Evolutionary conservation across 1,140 invertebrate species (phyloP).

Genomic region (Aphelinus certus): DNA sequence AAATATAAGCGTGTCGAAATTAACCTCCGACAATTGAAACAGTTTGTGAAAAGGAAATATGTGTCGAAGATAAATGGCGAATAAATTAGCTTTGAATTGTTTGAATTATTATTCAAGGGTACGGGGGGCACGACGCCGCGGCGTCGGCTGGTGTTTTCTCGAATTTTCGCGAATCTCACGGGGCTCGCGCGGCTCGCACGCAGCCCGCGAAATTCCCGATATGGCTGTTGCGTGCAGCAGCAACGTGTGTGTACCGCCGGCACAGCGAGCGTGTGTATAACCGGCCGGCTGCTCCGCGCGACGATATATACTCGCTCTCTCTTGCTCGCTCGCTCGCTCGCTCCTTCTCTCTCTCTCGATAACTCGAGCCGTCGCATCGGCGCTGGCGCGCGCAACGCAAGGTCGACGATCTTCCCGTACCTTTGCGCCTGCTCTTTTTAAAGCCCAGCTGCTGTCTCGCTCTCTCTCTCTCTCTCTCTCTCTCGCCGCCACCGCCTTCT

Average conservation of each 20-base stretch:
- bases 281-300: constrained; percentile 6
- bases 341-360: neutral
- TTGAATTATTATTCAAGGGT: too few species aligned
- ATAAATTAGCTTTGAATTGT: too few species aligned
- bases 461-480: too few species aligned
- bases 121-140: too few species aligned
- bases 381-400: constrained; percentile 1
- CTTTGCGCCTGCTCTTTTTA: constrained; percentile 7
- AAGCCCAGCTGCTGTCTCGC: neutral
- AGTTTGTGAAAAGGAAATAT: too few species aligned
- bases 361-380: constrained; percentile 25
- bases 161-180: too few species aligned
- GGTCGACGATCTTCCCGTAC: constrained; percentile 25
- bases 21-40: too few species aligned
- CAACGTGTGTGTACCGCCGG: constrained; percentile 35
- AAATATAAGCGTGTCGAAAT: too few species aligned
- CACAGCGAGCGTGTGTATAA: constrained; percentile 17
- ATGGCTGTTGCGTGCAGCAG: constrained; percentile 1
- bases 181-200: constrained; percentile 25
- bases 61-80: too few species aligned
- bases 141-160: constrained; percentile 21
- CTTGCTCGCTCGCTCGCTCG: constrained; percentile 1
- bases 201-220: neutral
- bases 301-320: constrained; percentile 19
- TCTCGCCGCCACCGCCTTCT: too few species aligned